phyloP scores from a whole-genome alignment of 2,888 invertebrate genomes.

The Drosophila mayaguana region DNA sequence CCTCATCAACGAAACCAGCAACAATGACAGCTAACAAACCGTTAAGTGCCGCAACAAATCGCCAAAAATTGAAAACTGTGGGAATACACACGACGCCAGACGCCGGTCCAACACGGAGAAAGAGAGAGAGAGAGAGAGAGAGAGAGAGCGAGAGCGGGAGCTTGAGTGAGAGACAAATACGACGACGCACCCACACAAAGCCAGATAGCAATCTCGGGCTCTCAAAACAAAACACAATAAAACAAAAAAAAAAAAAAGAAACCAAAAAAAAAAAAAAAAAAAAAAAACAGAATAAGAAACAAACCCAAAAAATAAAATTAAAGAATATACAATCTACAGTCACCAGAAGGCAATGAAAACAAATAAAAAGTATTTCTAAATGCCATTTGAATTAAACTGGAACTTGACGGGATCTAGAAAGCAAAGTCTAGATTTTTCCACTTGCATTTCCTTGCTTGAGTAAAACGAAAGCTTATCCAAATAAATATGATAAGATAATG shows the following conservation, averaged over 20 bases:
- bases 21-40: slow-evolving; percentile 81
- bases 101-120: slow-evolving; percentile 12
- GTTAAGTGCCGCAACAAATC: slow-evolving; percentile 81
- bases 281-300: background rate
- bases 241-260: background rate
- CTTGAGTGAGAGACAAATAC: background rate
- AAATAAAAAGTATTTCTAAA: slow-evolving; percentile 70
- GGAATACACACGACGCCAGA: slow-evolving; percentile 62
- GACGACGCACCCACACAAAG: slow-evolving; percentile 29
- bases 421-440: background rate
- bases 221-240: slow-evolving; percentile 14
- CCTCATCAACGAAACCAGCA: slow-evolving; percentile 69
- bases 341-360: slow-evolving; percentile 66
- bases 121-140: background rate
- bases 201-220: slow-evolving; percentile 62
- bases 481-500: background rate
- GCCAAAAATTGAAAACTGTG: slow-evolving; percentile 80
- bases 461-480: background rate
- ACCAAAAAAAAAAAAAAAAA: background rate
- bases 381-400: slow-evolving; percentile 66
- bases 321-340: slow-evolving; percentile 32
- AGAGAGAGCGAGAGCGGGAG: background rate
- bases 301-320: slow-evolving; percentile 12
- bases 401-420: background rate
- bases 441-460: slow-evolving; percentile 4